Base-by-base conservation (phyloP, 30 jellyfish, hydroid and myxozoan species). In the Hydractinia symbiolongicarpus region DNA sequence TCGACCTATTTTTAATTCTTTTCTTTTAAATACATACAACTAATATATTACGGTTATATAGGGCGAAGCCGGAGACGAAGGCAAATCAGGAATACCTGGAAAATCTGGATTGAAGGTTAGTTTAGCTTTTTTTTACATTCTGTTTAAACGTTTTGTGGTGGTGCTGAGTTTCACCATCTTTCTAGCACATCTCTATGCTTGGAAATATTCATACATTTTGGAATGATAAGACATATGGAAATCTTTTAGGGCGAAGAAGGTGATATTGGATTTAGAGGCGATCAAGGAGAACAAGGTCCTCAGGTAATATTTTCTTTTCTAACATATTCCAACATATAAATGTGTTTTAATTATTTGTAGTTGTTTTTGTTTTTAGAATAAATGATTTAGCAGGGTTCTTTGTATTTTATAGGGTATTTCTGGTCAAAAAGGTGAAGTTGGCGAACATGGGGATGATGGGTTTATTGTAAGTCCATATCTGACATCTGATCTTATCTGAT, bases 381-480 rank as follows among this genome's bases (percentile, higher is more conserved):
- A 30, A 30, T 30, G 44, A 30, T 64, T 7, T n/a, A 6, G 16
- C 17, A n/a, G 16, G 40, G 19, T 7, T n/a, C 9, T 13, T 64
- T 7, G 9, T 64, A 9, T 20, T 71, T 71, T 49, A 15, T 58
- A 30, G 56, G 95, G 95, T 21, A 72, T 70, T 11, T 57, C 81
- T 19, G 94, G 94, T 2, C 55, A 66, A 85, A 58, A 77, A 19
- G 90, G 90, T 30, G 61, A 19, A 55, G 4, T 51, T 20, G 94
- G 94, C 3, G 78, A 78, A 77, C 44, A 67, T 55, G 94, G 94
- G 20, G 57, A 40, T 44, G 50, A n/a, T 7, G 93, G 93, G 67
- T 52, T 76, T 5, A 67, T 20, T 67, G 94, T 85, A 7, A 15
- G 88, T 49, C 53, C 1, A 50, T 66, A 0, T 66, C 0, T 66